These are phyloP conservation scores for Campylorhamphus procurvoides DNA, from an alignment of 2,113 vertebrate genomes.

Conservation along the genomic window DNA sequence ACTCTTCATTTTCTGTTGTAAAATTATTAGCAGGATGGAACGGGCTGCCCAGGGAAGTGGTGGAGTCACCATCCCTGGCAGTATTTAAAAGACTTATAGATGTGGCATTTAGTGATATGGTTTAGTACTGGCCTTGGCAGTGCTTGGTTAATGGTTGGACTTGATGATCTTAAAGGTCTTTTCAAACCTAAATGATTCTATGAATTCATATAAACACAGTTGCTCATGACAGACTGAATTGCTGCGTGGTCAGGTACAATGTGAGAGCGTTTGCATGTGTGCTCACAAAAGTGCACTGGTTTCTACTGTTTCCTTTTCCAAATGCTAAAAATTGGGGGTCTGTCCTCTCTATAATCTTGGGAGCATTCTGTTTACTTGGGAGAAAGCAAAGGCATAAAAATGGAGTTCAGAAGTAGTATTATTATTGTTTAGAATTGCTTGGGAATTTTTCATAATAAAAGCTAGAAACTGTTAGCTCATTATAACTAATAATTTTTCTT, in stretches of 20 bases:
- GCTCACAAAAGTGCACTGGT: background rate
- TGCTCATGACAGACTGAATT: background rate
- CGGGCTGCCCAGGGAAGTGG: background rate
- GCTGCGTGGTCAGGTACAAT: fast-evolving
- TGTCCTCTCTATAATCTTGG: background rate
- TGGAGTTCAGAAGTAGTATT: background rate
- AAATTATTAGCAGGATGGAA: background rate
- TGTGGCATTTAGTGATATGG: background rate
- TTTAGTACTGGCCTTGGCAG: background rate
- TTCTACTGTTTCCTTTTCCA: background rate
- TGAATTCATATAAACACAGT: background rate
- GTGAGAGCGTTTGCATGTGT: fast-evolving
- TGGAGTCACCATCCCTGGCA: background rate
- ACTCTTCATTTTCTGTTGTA: background rate
- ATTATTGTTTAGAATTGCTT: background rate
- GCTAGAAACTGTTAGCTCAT: background rate
- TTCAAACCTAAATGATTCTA: background rate
- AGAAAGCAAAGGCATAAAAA: background rate
- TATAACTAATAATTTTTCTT: background rate
- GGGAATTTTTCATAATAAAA: background rate
- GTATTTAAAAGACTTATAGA: background rate
- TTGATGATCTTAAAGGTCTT: background rate
- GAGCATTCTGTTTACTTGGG: background rate
- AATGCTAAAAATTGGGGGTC: background rate
- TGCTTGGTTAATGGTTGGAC: background rate